These are phyloP conservation scores for Cylas formicarius DNA, from an alignment of 1,140 invertebrate species.

Conservation along the genomic window DNA sequence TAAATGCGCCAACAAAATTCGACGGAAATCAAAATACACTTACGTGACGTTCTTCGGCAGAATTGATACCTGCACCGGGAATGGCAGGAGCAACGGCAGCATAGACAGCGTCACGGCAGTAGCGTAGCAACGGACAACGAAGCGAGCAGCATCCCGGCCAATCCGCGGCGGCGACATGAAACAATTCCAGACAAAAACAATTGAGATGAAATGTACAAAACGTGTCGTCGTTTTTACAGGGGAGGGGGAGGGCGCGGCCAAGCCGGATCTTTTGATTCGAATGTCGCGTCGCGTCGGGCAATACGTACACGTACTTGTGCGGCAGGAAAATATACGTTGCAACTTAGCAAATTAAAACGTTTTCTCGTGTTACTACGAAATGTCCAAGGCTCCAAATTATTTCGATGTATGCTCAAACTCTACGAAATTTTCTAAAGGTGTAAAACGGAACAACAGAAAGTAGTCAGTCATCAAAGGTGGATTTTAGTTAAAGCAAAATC, in stretches of 20 bases:
- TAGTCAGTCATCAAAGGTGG: no score
- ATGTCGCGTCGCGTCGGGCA: not conserved
- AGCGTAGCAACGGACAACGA: slow-evolving; percentile 8
- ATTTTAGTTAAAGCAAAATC: no score
- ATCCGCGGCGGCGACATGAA: slow-evolving; percentile 34
- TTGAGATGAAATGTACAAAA: slow-evolving; percentile 36
- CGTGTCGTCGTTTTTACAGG: slow-evolving; percentile 28
- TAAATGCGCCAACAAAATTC: no score
- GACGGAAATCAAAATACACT: no score
- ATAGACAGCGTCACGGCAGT: slow-evolving; percentile 2
- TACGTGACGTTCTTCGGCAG: slow-evolving; percentile 40
- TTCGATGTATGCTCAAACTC: no score
- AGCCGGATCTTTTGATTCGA: slow-evolving; percentile 4
- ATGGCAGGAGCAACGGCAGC: slow-evolving; percentile 5
- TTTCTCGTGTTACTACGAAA: no score
- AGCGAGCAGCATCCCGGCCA: slow-evolving; percentile 24
- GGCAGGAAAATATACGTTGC: slow-evolving; percentile 3
- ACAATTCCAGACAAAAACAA: slow-evolving; percentile 38
- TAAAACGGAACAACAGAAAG: no score
- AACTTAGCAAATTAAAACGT: not conserved
- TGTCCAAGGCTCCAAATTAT: no score
- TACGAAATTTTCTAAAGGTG: no score
- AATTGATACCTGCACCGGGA: slow-evolving; percentile 38
- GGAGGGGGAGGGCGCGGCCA: not conserved
- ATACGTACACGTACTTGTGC: not conserved